Percentiles rank a stretch among this genome's conserved stretches.
phyloP scores from a whole-genome alignment of 2,888 invertebrate species.

The Trachelus tabidus region DNA sequence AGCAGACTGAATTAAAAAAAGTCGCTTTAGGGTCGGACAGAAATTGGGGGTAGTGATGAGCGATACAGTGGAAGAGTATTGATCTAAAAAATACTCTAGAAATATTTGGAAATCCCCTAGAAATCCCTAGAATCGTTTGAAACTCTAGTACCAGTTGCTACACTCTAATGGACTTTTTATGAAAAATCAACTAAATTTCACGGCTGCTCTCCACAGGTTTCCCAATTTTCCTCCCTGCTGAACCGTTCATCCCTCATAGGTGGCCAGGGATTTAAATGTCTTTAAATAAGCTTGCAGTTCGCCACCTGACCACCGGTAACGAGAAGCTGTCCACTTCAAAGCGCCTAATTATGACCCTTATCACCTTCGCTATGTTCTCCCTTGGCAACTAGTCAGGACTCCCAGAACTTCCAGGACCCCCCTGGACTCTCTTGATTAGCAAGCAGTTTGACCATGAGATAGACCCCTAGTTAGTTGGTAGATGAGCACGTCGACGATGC shows the following conservation, averaged over 20 bases:
- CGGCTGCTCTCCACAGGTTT: not conserved
- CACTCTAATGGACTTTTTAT: not conserved
- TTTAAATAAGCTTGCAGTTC: not conserved
- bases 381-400: conserved; percentile 12
- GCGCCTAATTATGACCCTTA: conserved; percentile 48
- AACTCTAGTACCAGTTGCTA: not conserved
- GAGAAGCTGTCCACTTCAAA: conserved; percentile 46
- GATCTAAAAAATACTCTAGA: not conserved
- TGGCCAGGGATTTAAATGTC: not conserved
- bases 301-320: conserved; percentile 27
- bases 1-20: conserved; percentile 10
- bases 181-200: not conserved
- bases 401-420: not conserved
- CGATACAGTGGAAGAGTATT: not conserved
- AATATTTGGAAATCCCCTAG: not conserved
- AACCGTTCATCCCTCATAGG: not conserved
- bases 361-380: conserved; percentile 33
- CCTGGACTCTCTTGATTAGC: conserved; percentile 14
- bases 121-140: not conserved
- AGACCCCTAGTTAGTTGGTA: conserved; percentile 17
- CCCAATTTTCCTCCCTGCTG: not conserved
- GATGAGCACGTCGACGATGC: conserved; percentile 18
- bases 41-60: not conserved
- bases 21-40: not conserved
- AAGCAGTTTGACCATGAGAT: conserved; percentile 17